phyloP scores from a whole-genome alignment of 2,888 invertebrate genomes.

The Rhaphigaster nebulosa region DNA sequence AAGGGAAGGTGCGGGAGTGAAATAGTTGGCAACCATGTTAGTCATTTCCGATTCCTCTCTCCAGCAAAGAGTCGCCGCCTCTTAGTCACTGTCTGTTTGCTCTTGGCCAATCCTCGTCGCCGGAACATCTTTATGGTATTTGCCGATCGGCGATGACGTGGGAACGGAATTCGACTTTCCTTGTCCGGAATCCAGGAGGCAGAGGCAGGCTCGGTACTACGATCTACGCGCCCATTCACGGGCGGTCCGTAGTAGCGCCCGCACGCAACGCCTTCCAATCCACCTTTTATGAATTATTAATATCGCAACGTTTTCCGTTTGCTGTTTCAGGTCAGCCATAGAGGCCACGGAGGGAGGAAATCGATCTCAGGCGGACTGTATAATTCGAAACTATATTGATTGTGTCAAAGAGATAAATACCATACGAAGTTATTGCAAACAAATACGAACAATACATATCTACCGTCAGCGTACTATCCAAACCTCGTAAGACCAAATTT shows the following conservation, averaged over 20 bases:
- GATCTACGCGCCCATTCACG: background rate
- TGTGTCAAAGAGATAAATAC: no score
- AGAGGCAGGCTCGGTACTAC: background rate
- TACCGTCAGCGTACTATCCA: no score
- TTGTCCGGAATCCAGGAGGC: background rate
- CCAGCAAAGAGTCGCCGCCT: conserved; percentile 20
- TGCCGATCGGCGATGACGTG: background rate
- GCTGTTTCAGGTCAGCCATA: background rate
- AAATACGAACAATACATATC: no score
- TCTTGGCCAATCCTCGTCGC: background rate
- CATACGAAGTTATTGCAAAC: no score
- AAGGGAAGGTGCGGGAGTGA: conserved; percentile 41
- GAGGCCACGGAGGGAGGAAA: background rate
- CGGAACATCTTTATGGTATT: background rate
- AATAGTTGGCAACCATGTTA: conserved; percentile 31
- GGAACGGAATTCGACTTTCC: background rate
- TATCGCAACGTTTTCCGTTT: conserved; percentile 5
- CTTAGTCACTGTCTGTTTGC: conserved; percentile 17
- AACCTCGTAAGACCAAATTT: no score
- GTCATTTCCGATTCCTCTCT: conserved; percentile 40
- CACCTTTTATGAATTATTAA: background rate
- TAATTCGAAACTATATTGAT: background rate
- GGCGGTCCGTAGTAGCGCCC: background rate
- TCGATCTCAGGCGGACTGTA: background rate
- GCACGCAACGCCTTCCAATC: background rate